phyloP scores from a whole-genome alignment of 2,113 vertebrate species.

The Falcunculus frontatus region DNA sequence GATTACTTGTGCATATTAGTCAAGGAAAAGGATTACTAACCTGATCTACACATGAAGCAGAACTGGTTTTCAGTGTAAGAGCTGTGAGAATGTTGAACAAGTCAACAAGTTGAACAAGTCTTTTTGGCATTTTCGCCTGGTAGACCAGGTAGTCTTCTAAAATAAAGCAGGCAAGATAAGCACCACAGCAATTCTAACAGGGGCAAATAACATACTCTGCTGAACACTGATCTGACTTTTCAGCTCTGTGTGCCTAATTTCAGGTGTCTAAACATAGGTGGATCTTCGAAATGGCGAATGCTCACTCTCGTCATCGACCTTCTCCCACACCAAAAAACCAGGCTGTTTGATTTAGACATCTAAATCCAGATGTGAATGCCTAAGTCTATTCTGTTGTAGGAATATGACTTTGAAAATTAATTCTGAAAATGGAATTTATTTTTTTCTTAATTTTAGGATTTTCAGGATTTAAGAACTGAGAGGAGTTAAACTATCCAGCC shows the following conservation, averaged over 20 bases:
- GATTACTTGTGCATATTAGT: neutral
- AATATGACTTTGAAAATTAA: neutral
- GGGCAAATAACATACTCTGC: neutral
- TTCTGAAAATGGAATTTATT: neutral
- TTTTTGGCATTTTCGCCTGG: neutral
- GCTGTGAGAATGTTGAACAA: neutral
- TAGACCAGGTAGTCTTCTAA: neutral
- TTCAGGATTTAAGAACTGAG: neutral
- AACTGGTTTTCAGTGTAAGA: neutral
- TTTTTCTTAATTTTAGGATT: neutral
- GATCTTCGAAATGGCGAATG: neutral
- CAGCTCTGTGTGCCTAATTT: neutral
- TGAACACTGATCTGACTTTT: neutral
- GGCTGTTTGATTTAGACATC: neutral
- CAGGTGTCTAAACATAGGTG: neutral
- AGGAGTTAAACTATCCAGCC: neutral
- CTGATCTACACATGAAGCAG: neutral
- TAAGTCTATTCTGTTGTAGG: neutral
- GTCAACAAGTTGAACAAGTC: neutral
- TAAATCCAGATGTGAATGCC: neutral
- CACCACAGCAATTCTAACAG: neutral
- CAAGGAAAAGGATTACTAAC: neutral
- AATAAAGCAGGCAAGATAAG: accelerated
- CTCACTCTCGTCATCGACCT: neutral
- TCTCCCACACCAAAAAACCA: neutral